Evolutionary conservation across 2,888 invertebrate species (phyloP).

Genomic region (Argyra leucocephala): DNA sequence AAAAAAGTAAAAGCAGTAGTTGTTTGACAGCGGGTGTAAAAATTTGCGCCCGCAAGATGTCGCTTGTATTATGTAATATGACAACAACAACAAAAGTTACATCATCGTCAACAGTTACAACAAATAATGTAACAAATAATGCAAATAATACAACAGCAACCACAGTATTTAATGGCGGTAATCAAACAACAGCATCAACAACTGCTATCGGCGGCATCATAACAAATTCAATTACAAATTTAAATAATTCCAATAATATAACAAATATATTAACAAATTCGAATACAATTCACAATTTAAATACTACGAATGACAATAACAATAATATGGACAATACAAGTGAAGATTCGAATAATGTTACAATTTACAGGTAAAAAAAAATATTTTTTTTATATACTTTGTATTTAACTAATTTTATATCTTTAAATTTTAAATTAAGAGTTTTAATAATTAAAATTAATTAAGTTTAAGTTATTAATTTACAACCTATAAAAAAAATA

Average conservation of each 20-base stretch:
- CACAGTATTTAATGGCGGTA: slow-evolving; percentile 29
- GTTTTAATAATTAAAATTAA: too few relatives aligned
- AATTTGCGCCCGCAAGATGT: slow-evolving; percentile 29
- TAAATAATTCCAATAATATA: slow-evolving; percentile 17
- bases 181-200: slow-evolving; percentile 23
- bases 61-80: slow-evolving; percentile 34
- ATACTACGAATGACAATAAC: slow-evolving; percentile 50
- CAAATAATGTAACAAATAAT: slow-evolving; percentile 5
- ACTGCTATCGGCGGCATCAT: slow-evolving; percentile 23
- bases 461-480: too few relatives aligned
- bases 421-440: too few relatives aligned
- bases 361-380: slow-evolving; percentile 69
- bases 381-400: too few relatives aligned
- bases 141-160: slow-evolving; percentile 13
- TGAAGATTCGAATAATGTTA: slow-evolving; percentile 77
- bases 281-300: slow-evolving; percentile 28
- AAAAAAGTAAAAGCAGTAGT: slow-evolving; percentile 19
- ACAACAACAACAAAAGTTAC: slow-evolving; percentile 24
- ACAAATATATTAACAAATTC: slow-evolving; percentile 35
- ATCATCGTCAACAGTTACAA: slow-evolving; percentile 12
- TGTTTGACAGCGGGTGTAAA: slow-evolving; percentile 20
- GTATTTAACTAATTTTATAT: too few relatives aligned
- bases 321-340: slow-evolving; percentile 71
- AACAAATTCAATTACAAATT: slow-evolving; percentile 10
- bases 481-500: too few relatives aligned